phyloP scores from a whole-genome alignment of 2,888 invertebrate genomes.

The Ptychoptera albimana region DNA sequence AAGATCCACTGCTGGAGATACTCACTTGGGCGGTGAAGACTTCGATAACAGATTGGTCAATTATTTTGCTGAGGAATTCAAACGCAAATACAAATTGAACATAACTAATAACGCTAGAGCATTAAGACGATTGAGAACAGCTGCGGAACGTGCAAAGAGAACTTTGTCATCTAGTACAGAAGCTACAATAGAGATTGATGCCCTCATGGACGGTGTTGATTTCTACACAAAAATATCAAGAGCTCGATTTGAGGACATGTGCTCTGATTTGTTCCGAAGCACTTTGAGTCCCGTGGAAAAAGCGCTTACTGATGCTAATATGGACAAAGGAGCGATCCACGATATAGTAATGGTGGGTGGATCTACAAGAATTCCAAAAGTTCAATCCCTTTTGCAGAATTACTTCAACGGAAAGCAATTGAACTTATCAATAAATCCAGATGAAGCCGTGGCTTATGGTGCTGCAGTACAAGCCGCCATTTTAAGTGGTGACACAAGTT shows the following conservation, averaged over 20 bases:
- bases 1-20: constrained; percentile 55
- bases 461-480: constrained; percentile 82
- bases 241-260: constrained; percentile 68
- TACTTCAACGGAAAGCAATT: constrained; percentile 58
- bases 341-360: constrained; percentile 69
- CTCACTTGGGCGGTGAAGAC: constrained; percentile 54
- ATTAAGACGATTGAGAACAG: constrained; percentile 32
- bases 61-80: constrained; percentile 41
- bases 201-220: constrained; percentile 39
- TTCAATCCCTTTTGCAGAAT: constrained; percentile 63
- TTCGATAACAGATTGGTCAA: constrained; percentile 39
- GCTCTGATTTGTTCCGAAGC: constrained; percentile 51
- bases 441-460: constrained; percentile 74
- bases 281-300: constrained; percentile 65
- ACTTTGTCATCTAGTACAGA: constrained; percentile 35
- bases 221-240: constrained; percentile 60
- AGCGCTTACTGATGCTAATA: constrained; percentile 53
- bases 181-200: constrained; percentile 35
- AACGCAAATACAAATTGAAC: constrained; percentile 34
- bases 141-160: constrained; percentile 36
- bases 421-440: constrained; percentile 73
- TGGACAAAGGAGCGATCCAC: constrained; percentile 58
- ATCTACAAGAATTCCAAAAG: constrained; percentile 70
- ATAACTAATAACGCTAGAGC: constrained; percentile 30
- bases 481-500: constrained; percentile 46